Evolutionary conservation across 2,888 invertebrate genomes (phyloP).

Genomic region (Andrena marginata): DNA sequence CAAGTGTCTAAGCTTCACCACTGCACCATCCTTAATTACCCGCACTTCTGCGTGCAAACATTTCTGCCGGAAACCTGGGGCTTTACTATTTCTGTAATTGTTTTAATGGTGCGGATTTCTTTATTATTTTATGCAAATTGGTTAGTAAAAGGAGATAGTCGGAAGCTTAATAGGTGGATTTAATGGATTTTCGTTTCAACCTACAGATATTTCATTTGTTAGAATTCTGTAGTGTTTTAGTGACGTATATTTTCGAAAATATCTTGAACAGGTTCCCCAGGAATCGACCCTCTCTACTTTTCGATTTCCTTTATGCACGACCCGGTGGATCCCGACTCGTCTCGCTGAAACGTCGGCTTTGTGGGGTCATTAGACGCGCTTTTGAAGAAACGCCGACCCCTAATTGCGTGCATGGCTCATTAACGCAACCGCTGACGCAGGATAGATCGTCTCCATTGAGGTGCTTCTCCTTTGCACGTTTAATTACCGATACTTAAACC

Average conservation of each 20-base stretch:
- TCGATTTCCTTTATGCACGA: constrained; percentile 33
- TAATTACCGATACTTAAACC: constrained; percentile 45
- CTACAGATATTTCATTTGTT: not conserved
- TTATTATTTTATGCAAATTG: too few species aligned
- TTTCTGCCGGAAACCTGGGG: not conserved
- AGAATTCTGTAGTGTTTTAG: not conserved
- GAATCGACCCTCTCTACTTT: constrained; percentile 16
- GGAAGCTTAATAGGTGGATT: too few species aligned
- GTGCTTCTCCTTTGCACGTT: constrained; percentile 20
- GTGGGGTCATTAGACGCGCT: constrained; percentile 41
- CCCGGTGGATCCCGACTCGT: constrained; percentile 27
- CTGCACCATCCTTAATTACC: not conserved
- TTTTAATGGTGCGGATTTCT: too few species aligned
- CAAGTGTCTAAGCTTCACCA: not conserved
- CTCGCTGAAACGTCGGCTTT: constrained; percentile 36
- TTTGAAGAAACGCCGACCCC: constrained; percentile 47
- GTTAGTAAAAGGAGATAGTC: too few species aligned
- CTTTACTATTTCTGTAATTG: not conserved
- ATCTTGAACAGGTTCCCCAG: constrained; percentile 41
- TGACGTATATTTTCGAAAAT: not conserved
- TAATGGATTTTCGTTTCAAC: not conserved
- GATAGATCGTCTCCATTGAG: constrained; percentile 34
- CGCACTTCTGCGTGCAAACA: not conserved
- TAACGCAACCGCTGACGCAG: constrained; percentile 22
- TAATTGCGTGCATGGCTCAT: constrained; percentile 56